These are phyloP conservation scores for Lamprotornis superbus DNA, from an alignment of 2,113 vertebrate species.

Conservation along the genomic window DNA sequence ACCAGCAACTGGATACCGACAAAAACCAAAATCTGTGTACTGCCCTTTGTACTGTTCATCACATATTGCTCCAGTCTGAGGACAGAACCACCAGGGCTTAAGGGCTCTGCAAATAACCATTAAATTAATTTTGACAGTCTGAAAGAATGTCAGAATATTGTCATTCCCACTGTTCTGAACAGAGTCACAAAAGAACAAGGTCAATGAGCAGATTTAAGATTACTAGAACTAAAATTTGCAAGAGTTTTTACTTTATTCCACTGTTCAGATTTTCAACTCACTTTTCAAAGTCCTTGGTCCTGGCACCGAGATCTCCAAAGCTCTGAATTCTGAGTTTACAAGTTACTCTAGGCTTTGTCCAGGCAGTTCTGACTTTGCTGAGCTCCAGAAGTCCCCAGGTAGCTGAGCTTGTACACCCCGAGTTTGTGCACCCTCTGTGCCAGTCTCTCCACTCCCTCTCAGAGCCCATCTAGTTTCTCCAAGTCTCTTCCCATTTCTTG, in stretches of 20 bases:
- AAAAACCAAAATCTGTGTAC: neutral
- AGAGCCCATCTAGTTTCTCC: neutral
- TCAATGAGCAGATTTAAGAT: neutral
- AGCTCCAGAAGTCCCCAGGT: neutral
- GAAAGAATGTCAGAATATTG: neutral
- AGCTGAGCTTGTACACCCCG: neutral
- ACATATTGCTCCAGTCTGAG: neutral
- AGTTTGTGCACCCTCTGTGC: neutral
- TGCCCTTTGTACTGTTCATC: neutral
- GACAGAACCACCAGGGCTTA: neutral
- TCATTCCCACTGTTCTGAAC: neutral
- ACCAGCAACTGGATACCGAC: neutral
- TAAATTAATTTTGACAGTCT: neutral
- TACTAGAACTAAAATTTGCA: neutral
- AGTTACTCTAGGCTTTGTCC: neutral
- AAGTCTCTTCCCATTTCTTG: neutral
- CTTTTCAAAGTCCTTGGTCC: neutral
- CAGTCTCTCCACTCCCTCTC: neutral
- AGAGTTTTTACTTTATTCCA: neutral
- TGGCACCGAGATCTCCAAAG: neutral
- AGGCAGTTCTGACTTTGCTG: neutral
- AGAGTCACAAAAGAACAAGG: neutral
- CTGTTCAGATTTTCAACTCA: neutral
- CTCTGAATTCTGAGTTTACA: neutral
- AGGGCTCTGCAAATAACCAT: neutral